Evolutionary conservation across 2,797 vertebrate genomes (phyloP).

Genomic region (Chloroceryle inda): DNA sequence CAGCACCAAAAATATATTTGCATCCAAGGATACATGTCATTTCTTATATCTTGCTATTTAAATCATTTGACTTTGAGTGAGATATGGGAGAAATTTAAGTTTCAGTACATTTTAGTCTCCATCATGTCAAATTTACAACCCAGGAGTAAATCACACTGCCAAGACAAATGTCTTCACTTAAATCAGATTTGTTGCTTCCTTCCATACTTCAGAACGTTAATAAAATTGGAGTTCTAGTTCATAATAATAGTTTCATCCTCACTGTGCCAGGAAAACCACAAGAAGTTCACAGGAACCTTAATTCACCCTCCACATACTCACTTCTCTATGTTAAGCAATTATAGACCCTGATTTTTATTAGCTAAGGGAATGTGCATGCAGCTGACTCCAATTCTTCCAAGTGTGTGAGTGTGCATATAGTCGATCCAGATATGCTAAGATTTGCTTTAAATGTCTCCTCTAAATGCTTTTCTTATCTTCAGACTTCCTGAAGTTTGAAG

Average conservation of each 20-base stretch:
- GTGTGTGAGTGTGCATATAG: background rate
- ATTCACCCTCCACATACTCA: background rate
- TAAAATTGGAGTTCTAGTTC: slow-evolving; percentile 73
- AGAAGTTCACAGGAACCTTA: slow-evolving; percentile 27
- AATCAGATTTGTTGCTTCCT: slow-evolving; percentile 83
- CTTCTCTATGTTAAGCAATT: background rate
- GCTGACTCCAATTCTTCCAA: background rate
- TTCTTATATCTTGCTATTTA: slow-evolving; percentile 80
- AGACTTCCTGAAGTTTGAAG: background rate
- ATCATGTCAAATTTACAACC: slow-evolving; percentile 81
- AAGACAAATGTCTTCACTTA: slow-evolving; percentile 82
- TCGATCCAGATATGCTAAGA: background rate
- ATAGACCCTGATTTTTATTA: background rate
- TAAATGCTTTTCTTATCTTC: slow-evolving; percentile 17
- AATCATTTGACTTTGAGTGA: slow-evolving; percentile 81
- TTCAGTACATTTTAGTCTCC: slow-evolving; percentile 79
- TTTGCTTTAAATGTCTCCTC: slow-evolving; percentile 19
- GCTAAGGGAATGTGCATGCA: rapidly evolving
- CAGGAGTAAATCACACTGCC: slow-evolving; percentile 80
- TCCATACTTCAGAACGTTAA: slow-evolving; percentile 77
- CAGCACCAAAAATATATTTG: slow-evolving; percentile 76
- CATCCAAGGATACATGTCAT: slow-evolving; percentile 79
- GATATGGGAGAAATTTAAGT: slow-evolving; percentile 81
- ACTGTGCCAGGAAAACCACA: slow-evolving; percentile 36
- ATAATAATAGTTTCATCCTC: slow-evolving; percentile 66